phyloP scores from a whole-genome alignment of 2,888 invertebrate genomes.

The Mayetiola destructor region DNA sequence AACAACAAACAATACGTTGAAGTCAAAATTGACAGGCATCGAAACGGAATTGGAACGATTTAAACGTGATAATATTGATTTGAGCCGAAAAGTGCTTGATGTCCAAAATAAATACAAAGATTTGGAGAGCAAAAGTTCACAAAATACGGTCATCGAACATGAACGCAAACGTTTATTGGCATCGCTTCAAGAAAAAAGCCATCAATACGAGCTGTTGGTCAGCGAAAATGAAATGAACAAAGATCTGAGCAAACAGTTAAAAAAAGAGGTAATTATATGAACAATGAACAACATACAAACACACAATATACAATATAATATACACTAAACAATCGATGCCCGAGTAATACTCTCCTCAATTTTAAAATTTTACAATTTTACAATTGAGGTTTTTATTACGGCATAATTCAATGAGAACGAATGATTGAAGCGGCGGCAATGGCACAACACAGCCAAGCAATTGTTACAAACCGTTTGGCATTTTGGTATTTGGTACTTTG shows the following conservation, averaged over 20 bases:
- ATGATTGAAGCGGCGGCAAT: background rate
- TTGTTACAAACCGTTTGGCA: background rate
- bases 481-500: background rate
- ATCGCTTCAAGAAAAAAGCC: constrained; percentile 56
- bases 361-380: background rate
- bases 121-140: constrained; percentile 27
- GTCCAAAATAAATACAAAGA: constrained; percentile 29
- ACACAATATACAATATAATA: too few species aligned
- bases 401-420: too few species aligned
- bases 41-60: constrained; percentile 22
- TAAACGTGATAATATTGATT: constrained; percentile 29
- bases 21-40: constrained; percentile 27
- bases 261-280: constrained; percentile 40
- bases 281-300: background rate
- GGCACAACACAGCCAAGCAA: background rate
- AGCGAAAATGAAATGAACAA: constrained; percentile 51
- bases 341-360: background rate
- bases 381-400: too few species aligned
- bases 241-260: constrained; percentile 58
- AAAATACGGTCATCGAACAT: constrained; percentile 35
- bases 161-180: constrained; percentile 55
- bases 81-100: constrained; percentile 27
- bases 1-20: constrained; percentile 30
- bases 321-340: too few species aligned
- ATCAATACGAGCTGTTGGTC: constrained; percentile 53